Conservation (phyloP, 2,113 vertebrate genomes). For the Pipra filicauda region DNA sequence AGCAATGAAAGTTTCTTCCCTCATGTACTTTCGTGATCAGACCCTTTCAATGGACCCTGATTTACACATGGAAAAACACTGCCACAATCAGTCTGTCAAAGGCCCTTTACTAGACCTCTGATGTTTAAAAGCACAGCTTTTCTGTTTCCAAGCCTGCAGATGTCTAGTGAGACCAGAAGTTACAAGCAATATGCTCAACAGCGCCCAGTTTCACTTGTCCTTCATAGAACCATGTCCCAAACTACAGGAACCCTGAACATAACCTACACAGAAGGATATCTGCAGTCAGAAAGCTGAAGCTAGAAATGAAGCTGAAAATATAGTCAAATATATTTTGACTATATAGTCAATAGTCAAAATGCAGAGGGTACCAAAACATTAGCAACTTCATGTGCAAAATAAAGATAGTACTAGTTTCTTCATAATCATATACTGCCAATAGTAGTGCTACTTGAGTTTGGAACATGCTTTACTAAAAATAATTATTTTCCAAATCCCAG, state of each 20-base stretch:
- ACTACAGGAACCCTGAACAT: background rate
- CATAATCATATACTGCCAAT: background rate
- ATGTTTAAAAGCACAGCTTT: background rate
- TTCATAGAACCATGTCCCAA: background rate
- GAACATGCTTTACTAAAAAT: background rate
- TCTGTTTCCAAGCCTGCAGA: background rate
- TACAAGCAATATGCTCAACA: background rate
- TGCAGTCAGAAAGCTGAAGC: background rate
- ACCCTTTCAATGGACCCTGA: background rate
- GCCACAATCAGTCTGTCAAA: background rate
- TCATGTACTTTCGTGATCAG: background rate
- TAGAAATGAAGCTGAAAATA: background rate
- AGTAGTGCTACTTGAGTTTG: background rate
- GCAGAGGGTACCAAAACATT: background rate
- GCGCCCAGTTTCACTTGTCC: background rate
- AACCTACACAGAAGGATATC: background rate
- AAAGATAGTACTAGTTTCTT: background rate
- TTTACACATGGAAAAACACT: background rate
- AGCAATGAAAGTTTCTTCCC: background rate
- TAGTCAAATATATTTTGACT: background rate
- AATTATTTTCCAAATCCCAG: background rate
- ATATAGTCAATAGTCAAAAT: background rate
- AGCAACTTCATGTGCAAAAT: background rate
- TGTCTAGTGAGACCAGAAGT: background rate
- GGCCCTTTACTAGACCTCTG: background rate